Evolutionary conservation across 2,113 vertebrate genomes (phyloP), one percentile per base, ranked within the genome.

Genomic region (Dissostichus mawsoni): DNA sequence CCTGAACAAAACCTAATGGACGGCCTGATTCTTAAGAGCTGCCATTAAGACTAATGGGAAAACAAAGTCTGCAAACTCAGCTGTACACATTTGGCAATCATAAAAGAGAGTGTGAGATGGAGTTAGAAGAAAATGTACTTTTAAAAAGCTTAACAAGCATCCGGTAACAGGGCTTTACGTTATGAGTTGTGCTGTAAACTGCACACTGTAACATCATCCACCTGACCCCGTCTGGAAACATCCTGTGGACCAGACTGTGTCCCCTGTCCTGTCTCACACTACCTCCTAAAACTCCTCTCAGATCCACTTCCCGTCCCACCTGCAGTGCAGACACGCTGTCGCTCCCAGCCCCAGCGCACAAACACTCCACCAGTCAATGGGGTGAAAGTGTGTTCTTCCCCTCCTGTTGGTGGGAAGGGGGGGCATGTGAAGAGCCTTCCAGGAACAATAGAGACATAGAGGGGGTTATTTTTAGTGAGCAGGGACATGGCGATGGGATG

Each of bases 381-480:
- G 80, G 90, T 76, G 83, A 92, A 90, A 91, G 90, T 89, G 52
- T 83, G 45, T 61, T 72, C 82, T 44, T 88, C 74, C 57, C 20
- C 68, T 82, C 51, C 25, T 69, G 62, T 29, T 3, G 17, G 48
- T 47, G 63, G 20, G 45, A 12, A 11, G n/a, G 72, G 56, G 29
- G 59, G 44, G 17, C 53, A 70, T 89, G 91, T 64, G 85, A 87
- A 86, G 70, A 59, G 41, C 33, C 61, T 74, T 89, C 51, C 76
- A 89, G 89, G 87, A 91, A 93, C 90, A 93, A 92, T 84, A 82
- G 81, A 74, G 65, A 85, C 86, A 87, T 82, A 79, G 57, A 79
- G 52, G 14, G 8, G 64, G 61, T 80, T 93, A 92, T 93, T 91
- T 92, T 80, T 89, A 87, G 86, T 53, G 12, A 48, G 4, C 2